Evolutionary conservation across 2,113 vertebrate species (phyloP), one percentile per base, ranked within the genome.

Genomic region (Oreotrochilus melanogaster): DNA sequence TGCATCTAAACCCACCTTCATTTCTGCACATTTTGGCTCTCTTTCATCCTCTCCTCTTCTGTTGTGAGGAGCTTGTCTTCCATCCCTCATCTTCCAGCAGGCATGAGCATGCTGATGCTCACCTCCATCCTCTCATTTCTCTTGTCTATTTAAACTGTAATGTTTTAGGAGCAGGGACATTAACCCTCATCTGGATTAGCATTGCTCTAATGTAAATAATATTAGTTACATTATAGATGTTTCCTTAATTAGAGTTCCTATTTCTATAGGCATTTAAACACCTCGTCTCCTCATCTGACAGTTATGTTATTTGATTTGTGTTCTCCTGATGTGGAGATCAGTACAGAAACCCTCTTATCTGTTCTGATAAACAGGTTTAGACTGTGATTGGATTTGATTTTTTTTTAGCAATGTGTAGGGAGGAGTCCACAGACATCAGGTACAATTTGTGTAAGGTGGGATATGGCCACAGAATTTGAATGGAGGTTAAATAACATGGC

Each of bases 191-290:
- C 89, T 95, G 86, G 94, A 97, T 94, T 92, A 96, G 90, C 92
- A 90, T 94, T 4, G 43, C 92, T 94, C 92, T 78, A 96, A 88
- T 93, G 95, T 94, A 96, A 95, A 96, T 96, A 94, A 95, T 95
- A 95, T 96, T 96, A 97, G 95, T 97, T 96, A 97, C 92, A 95
- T 95, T 96, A 95, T 95, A 97, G 95, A 96, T 95, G 91, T 96
- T 96, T 96, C 96, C 1, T 73, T 96, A 96, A 97, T 96, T 97
- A 96, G 95, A 96, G 89, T 93, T 93, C 93, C 39, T 95, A 56
- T 95, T 97, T 96, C 96, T 97, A 92, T 93, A 95, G 96, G 96
- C 94, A 86, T 80, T 97, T 95, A 91, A 93, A 94, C 96, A 97
- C 94, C 92, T 54, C 1, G 7, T 90, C 91, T 92, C 95, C 86